A percentile compares a stretch with the other conserved stretches of the same genome.
Conservation (phyloP, 2,888 invertebrate genomes). For the Arctia plantaginis region DNA sequence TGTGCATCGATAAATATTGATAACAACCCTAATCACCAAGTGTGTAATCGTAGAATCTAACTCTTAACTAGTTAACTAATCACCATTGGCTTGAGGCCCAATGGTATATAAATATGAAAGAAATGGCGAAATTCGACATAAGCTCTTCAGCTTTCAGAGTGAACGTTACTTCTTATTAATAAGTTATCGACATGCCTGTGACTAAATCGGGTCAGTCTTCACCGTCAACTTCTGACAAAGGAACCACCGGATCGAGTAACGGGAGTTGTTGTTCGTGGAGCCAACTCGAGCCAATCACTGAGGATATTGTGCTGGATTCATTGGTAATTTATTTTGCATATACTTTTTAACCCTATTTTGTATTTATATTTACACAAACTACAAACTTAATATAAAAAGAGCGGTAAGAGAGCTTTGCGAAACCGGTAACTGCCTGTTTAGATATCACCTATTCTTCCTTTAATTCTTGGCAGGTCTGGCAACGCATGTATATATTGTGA, state of each 20-base stretch:
- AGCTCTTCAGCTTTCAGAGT: slow-evolving; percentile 56
- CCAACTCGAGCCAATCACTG: slow-evolving; percentile 39
- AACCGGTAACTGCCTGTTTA: no score
- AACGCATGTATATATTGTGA: no score
- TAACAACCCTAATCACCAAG: slow-evolving; percentile 46
- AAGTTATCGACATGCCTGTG: slow-evolving; percentile 42
- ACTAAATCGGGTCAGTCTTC: slow-evolving; percentile 37
- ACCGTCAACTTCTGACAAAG: slow-evolving; percentile 25
- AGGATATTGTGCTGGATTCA: slow-evolving; percentile 36
- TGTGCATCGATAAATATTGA: slow-evolving; percentile 24
- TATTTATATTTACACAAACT: no score
- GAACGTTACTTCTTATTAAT: slow-evolving; percentile 42
- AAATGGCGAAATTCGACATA: slow-evolving; percentile 56
- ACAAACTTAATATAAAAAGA: no score
- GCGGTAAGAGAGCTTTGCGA: no score
- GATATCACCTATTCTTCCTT: no score
- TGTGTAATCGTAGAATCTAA: slow-evolving; percentile 43
- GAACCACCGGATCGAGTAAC: slow-evolving; percentile 20
- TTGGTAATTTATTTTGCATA: slow-evolving; percentile 52
- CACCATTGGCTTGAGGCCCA: slow-evolving; percentile 44
- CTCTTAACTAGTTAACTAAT: slow-evolving; percentile 58
- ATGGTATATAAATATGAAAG: slow-evolving; percentile 64
- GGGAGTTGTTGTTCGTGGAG: slow-evolving; percentile 57
- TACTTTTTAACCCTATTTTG: slow-evolving; percentile 6
- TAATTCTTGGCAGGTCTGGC: no score